Base-by-base conservation (phyloP, 2,888 invertebrate species). In the Napeogenes sylphis region DNA sequence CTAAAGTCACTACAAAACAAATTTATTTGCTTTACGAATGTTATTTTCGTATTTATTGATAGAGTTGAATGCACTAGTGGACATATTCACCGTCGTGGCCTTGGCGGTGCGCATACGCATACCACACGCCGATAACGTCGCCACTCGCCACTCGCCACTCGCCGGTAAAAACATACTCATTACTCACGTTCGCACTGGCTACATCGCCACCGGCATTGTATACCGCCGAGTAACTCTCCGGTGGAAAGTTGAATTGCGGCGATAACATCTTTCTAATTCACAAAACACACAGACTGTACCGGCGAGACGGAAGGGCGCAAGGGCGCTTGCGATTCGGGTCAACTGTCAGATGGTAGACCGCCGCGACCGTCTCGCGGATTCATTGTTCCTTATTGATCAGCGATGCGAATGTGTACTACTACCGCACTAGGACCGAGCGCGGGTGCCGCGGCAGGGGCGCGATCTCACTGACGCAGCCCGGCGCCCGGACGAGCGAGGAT, bases 211-310 rank as follows among this genome's bases (percentile, higher is more conserved):
- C 85, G 76, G 69, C 71, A 74, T 76, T 75, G 75, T 87, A 90
- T 70, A 90, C 78, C 65, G 83, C 88, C 58, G 90, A 90, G 76
- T 84, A 89, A 70, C 81, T 86, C 79, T 88, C 83, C 73, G 90
- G 90, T 63, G 90, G 90, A 71, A 90, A 90, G 73, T 77, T 84
- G 76, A 84, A 90, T 71, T 70, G 76, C 66, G 78, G 74, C 65
- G 81, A 75, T 66, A 84, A 80, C 87, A 85, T 87, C 4, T 35
- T 72, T 76, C 68, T 64, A 69, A 72, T 71, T 64, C 78, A 80
- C 80, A 66, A 69, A 80, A 82, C 80, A 74, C 65, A 73, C 71
- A 70, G 21, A 21, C 21, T 21, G 21, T 63, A 60, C 65, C 53
- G 60, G 55, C 53, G 47, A 46, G 21, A 35, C 58, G 61, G 56